Evolutionary conservation across 2,888 invertebrate genomes (phyloP).

Genomic region (Venusia cambrica): DNA sequence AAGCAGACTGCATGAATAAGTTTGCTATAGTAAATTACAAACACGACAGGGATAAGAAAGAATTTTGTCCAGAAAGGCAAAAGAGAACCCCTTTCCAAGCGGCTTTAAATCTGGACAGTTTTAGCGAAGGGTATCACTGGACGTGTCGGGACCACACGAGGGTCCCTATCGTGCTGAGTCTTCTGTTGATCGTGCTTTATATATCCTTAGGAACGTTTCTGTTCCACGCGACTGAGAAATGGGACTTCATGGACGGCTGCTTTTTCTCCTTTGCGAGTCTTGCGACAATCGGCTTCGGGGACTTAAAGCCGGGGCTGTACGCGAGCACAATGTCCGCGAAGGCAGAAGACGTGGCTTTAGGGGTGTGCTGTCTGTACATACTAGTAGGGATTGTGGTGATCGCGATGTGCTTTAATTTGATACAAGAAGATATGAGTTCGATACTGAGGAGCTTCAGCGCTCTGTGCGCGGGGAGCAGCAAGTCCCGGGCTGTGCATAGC

Average conservation of each 20-base stretch:
- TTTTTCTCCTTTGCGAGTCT: slow-evolving; percentile 90
- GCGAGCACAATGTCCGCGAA: slow-evolving; percentile 68
- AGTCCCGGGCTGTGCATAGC: slow-evolving; percentile 62
- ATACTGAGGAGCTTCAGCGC: slow-evolving; percentile 44
- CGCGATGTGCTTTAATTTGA: slow-evolving; percentile 93
- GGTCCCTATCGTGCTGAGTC: slow-evolving; percentile 93
- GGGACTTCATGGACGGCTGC: slow-evolving; percentile 93
- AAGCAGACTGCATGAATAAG: slow-evolving; percentile 45
- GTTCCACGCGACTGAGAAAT: slow-evolving; percentile 94
- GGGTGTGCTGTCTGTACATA: slow-evolving; percentile 90
- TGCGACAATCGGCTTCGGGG: slow-evolving; percentile 92
- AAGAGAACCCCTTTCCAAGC: slow-evolving; percentile 67
- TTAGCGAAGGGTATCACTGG: slow-evolving; percentile 60
- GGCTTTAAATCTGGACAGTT: slow-evolving; percentile 63
- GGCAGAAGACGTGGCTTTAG: slow-evolving; percentile 85
- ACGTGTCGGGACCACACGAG: slow-evolving; percentile 83
- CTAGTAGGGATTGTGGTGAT: slow-evolving; percentile 91
- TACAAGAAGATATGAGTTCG: slow-evolving; percentile 86
- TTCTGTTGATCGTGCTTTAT: slow-evolving; percentile 92
- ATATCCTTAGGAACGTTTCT: slow-evolving; percentile 93
- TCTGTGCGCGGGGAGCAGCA: slow-evolving; percentile 47
- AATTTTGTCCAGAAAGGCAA: slow-evolving; percentile 39
- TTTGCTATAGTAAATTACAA: slow-evolving; percentile 40
- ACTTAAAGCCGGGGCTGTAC: slow-evolving; percentile 85
- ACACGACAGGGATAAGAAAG: slow-evolving; percentile 44